phyloP scores from a whole-genome alignment of 2,113 vertebrate genomes.

The Coptodon rendalli region DNA sequence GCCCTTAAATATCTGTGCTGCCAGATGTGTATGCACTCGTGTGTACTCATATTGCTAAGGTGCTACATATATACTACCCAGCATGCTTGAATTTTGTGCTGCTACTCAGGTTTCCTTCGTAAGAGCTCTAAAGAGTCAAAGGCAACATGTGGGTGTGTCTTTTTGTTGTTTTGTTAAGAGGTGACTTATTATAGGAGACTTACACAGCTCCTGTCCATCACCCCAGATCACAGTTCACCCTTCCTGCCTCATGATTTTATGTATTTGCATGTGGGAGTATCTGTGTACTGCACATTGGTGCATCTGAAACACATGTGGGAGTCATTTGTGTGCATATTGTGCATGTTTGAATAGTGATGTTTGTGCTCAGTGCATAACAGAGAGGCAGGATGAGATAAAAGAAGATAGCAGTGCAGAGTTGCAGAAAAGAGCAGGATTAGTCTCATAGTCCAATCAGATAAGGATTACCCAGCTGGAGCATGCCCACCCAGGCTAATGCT shows the following conservation, averaged over 20 bases:
- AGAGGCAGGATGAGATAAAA: constrained; percentile 15
- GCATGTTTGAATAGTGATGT: neutral
- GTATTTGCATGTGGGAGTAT: constrained; percentile 23
- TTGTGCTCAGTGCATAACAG: neutral
- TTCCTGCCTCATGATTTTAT: constrained; percentile 28
- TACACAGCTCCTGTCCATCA: constrained; percentile 20
- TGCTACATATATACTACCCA: neutral
- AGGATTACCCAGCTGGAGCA: constrained; percentile 56
- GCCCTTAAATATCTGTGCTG: neutral
- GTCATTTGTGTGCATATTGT: neutral
- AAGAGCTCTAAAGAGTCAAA: neutral
- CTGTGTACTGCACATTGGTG: constrained; percentile 14
- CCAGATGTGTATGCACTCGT: rapidly evolving
- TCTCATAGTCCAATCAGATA: constrained; percentile 65
- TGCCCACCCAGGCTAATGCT: constrained; percentile 54
- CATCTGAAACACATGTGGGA: constrained; percentile 31
- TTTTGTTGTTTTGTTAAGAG: neutral
- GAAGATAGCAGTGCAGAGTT: constrained; percentile 28
- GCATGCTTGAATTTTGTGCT: neutral
- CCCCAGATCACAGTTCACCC: constrained; percentile 5
- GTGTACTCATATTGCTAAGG: neutral
- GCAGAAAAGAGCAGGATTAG: constrained; percentile 55
- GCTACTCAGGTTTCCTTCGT: rapidly evolving
- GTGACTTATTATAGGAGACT: neutral
- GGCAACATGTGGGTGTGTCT: neutral